Evolutionary conservation across 2,888 invertebrate genomes (phyloP), one percentile per base, ranked within the genome.

Genomic region (Drosophila incognita): DNA sequence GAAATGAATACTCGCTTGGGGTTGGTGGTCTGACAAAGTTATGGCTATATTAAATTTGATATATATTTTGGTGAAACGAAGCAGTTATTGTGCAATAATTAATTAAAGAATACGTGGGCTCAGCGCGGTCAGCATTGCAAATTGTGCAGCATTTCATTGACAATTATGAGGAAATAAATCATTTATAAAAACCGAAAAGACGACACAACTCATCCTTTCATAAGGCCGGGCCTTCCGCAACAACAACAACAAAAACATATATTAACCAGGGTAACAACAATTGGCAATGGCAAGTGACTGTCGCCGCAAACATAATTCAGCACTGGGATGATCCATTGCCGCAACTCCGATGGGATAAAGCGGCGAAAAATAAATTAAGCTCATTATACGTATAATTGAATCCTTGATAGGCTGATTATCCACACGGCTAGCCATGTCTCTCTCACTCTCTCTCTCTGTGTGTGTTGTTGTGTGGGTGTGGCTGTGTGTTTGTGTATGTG

Each of bases 371-470:
- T 87, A 89, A 89, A 87, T 87, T 89, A 87, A 87, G 87, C 89
- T 87, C 89, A 87, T 89, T 87, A 87, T 89, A 42, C 57, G 57
- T 57, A 83, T 89, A 87, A 87, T 87, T 89, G 89, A 87, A 87
- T 87, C 83, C 87, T 85, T 89, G 89, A 83, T 89, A 85, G 89
- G 89, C 89, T 87, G 84, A 89, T 87, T 87, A 87, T 85, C 89
- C 85, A 90, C 87, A 80, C 84, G 90, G 89, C 75, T 85, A 74
- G 87, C 64, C 72, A 59, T 63, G 51, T 74, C 56, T 8, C 18
- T 5, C 36, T 15, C 15, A 4, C 15, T 2, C 35, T 36, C 18
- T 27, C 18, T 36, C 24, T 10, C 4, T 24, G 4, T 11, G 21
- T 11, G 21, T 24, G 27, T 27, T 27, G 35, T 29, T 35, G 18